A percentile compares a stretch with the other conserved stretches of the same genome.
Conservation (phyloP, 2,888 invertebrate genomes). For the Eutolmus rufibarbis region DNA sequence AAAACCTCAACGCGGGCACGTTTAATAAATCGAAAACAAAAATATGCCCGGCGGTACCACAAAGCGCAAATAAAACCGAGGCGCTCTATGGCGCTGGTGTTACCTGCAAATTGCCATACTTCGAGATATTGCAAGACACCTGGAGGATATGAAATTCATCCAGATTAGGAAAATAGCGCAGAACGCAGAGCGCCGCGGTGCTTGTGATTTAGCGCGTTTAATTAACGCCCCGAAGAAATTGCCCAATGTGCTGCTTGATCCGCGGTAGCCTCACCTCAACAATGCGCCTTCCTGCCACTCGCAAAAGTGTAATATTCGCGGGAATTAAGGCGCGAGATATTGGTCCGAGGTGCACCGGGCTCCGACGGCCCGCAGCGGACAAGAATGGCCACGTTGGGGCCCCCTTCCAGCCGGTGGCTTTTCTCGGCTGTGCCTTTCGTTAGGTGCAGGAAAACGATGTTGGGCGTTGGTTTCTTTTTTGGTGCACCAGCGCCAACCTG, state of each 20-base stretch:
- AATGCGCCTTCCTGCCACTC: slow-evolving; percentile 5
- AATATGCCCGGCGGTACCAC: not conserved
- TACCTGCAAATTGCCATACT: not conserved
- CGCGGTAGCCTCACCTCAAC: not conserved
- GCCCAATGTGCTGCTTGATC: not conserved
- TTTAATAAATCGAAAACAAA: not conserved
- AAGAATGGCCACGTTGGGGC: not conserved
- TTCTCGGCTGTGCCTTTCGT: not conserved
- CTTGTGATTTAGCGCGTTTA: not conserved
- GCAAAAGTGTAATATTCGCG: not conserved
- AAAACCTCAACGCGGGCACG: not conserved
- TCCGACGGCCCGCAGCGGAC: not conserved
- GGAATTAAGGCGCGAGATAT: not conserved
- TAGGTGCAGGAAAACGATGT: slow-evolving; percentile 7
- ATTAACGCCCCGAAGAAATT: not conserved
- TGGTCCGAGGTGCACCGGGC: not conserved
- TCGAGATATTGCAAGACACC: not conserved
- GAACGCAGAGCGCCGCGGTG: not conserved
- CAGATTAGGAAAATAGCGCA: not conserved
- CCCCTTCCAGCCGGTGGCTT: not conserved
- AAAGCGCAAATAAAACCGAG: not conserved
- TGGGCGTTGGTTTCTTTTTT: slow-evolving; percentile 10
- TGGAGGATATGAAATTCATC: not conserved
- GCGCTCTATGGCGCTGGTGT: not conserved
- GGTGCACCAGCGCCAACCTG: not conserved